Evolutionary conservation across 2,888 invertebrate genomes (phyloP), one percentile per base, ranked within the genome.

Genomic region (Lochmaea capreae): DNA sequence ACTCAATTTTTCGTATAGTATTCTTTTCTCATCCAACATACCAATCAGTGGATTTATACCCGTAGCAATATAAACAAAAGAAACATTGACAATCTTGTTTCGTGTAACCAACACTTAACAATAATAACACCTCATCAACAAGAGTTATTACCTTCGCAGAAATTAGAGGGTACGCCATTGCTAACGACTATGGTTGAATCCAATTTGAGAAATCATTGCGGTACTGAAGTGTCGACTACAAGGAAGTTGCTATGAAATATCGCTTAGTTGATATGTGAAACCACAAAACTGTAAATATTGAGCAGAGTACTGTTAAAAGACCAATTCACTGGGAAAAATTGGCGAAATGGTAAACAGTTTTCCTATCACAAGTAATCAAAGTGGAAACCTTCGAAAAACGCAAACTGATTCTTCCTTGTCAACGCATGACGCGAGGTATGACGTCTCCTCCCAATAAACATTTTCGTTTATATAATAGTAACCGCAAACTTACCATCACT

Each of bases 101-200:
- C 14, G 57, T 67, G 18, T 58, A 67, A 57, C 67, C 43, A 58
- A 57, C 67, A 67, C 67, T 67, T 67, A 67, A 57, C 42, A 67
- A 58, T 67, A 67, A 67, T 67, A 67, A 57, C 67, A 67, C 57
- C 67, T 62, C 72, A 72, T 58, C 70, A 70, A 62, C 73, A 68
- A 49, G 69, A 72, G 63, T 72, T 73, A 66, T 67, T 71, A 63
- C 74, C 73, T 68, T 54, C 16, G 26, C 22, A 65, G 54, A 75
- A 73, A 77, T 77, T 75, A 75, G 66, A 73, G 68, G 74, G 66
- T 68, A 77, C 77, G 77, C 73, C 77, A 73, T 65, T 77, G 77
- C 71, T 62, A 72, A 67, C 66, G 33, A 63, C 62, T 42, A 42
- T 18, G n/a, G 33, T 57, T 12, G 66, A 16, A 54, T 66, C 57